phyloP scores from a whole-genome alignment of 2,113 vertebrate genomes.

The Platichthys stellatus region DNA sequence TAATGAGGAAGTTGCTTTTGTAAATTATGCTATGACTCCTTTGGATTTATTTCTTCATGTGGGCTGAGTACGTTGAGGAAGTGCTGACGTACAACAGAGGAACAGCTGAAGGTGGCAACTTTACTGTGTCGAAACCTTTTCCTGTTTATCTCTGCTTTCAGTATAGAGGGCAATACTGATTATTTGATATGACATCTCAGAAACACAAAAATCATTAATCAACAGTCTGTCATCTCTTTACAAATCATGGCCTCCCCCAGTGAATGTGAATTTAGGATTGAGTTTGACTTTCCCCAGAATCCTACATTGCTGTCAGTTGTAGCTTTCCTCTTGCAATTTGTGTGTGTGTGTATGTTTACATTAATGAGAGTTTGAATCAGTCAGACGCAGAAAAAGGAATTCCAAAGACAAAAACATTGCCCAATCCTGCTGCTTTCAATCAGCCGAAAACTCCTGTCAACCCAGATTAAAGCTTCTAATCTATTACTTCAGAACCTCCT shows the following conservation, averaged over 20 bases:
- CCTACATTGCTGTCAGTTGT: not conserved
- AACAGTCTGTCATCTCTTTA: not conserved
- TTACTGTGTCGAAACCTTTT: conserved; percentile 61
- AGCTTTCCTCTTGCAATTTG: conserved; percentile 5
- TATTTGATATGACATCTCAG: not conserved
- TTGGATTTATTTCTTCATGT: conserved; percentile 61
- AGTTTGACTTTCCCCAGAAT: not conserved
- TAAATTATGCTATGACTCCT: conserved; percentile 45
- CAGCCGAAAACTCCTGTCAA: conserved; percentile 53
- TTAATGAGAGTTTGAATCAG: conserved; percentile 29
- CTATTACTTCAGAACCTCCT: conserved; percentile 48
- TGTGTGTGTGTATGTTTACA: conserved; percentile 32
- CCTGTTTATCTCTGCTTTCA: conserved; percentile 9
- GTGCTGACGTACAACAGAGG: conserved; percentile 56
- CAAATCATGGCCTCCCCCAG: not conserved
- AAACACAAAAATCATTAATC: not conserved
- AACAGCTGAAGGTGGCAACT: conserved; percentile 63
- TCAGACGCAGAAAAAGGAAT: conserved; percentile 56
- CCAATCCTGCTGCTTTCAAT: conserved; percentile 75
- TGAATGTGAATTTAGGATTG: not conserved
- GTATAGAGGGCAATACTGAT: not conserved
- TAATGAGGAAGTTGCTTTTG: conserved; percentile 45
- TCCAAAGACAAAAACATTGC: conserved; percentile 54
- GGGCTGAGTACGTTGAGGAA: conserved; percentile 68
- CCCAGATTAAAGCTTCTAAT: conserved; percentile 74